Evolutionary conservation across 2,113 vertebrate species (phyloP).

Genomic region (Tringa solitaria): DNA sequence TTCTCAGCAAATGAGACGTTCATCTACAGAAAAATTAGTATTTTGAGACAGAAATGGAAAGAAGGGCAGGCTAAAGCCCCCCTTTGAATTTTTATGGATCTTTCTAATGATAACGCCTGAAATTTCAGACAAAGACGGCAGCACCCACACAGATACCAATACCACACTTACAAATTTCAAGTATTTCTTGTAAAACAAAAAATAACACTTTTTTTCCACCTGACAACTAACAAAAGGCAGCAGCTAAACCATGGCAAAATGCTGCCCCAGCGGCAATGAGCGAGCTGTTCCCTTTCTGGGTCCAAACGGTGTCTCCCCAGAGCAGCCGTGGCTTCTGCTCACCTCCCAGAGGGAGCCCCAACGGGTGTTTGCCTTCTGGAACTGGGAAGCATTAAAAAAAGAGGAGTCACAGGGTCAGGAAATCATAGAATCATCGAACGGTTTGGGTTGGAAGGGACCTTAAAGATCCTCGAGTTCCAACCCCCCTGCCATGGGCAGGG

Average conservation of each 20-base stretch:
- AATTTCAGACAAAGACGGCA: not conserved
- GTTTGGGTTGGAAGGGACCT: too few relatives aligned
- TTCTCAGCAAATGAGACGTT: not conserved
- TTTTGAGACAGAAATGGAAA: not conserved
- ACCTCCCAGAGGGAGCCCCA: not conserved
- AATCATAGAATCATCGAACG: too few relatives aligned
- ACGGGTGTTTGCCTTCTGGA: not conserved
- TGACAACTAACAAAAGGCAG: not conserved
- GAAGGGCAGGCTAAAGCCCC: not conserved
- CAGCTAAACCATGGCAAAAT: slow-evolving; percentile 15
- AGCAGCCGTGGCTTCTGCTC: not conserved
- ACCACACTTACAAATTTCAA: not conserved
- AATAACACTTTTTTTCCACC: not conserved
- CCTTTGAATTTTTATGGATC: not conserved
- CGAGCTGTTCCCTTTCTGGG: not conserved
- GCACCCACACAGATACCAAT: not conserved
- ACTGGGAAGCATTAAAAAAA: not conserved
- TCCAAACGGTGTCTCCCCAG: not conserved
- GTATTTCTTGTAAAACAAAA: not conserved
- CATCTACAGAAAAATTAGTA: not conserved
- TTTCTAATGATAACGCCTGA: not conserved
- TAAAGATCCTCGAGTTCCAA: too few relatives aligned
- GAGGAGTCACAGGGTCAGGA: not conserved
- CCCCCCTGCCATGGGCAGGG: too few relatives aligned
- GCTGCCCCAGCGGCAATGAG: not conserved